phyloP scores from a whole-genome alignment of 2,888 invertebrate genomes.

The Sarcophaga carnaria region DNA sequence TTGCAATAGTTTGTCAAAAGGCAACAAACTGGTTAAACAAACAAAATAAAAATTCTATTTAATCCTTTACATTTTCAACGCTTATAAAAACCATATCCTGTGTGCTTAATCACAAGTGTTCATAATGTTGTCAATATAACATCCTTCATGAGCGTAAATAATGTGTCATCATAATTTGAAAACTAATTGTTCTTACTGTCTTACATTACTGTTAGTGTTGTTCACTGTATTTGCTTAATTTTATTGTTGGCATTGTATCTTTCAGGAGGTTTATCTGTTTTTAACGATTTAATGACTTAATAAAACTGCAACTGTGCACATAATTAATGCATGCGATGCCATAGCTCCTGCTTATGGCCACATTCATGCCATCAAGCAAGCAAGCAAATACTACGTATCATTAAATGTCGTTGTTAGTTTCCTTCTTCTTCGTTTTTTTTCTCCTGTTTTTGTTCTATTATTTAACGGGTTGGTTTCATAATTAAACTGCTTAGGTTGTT shows the following conservation, averaged over 20 bases:
- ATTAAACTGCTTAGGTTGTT: conserved; percentile 10
- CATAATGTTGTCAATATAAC: neutral
- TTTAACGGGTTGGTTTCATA: conserved; percentile 4
- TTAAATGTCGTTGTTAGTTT: neutral
- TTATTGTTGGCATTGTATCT: neutral
- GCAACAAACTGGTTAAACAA: too few species aligned
- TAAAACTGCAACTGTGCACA: conserved; percentile 41
- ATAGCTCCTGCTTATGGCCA: neutral
- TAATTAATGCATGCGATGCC: conserved; percentile 37
- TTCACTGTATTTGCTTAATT: neutral
- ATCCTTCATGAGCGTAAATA: conserved; percentile 10
- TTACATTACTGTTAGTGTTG: neutral
- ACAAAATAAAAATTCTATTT: too few species aligned
- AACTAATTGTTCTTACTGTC: neutral
- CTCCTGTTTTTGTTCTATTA: neutral
- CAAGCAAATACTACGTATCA: neutral
- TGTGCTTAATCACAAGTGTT: neutral
- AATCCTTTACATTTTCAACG: too few species aligned
- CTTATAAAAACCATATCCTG: too few species aligned
- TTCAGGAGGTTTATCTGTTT: neutral
- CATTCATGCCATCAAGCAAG: too few species aligned
- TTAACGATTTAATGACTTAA: conserved; percentile 31
- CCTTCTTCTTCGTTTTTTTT: neutral
- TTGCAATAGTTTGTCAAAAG: too few species aligned
- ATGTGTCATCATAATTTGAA: neutral